phyloP scores from a whole-genome alignment of 2,888 invertebrate species.

The Nymphalis c-album region DNA sequence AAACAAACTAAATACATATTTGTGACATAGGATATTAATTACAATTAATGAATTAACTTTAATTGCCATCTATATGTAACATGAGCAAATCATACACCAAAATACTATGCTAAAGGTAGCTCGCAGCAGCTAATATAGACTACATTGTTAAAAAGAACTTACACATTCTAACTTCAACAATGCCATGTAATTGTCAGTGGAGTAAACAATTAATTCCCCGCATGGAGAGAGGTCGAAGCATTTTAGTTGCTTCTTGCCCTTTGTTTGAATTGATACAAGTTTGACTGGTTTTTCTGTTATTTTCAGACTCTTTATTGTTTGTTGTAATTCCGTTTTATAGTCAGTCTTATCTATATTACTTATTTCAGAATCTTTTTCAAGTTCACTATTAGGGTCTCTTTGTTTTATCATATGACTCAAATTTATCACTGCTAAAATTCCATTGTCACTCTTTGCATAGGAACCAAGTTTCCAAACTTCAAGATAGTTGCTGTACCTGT shows the following conservation, averaged over 20 bases:
- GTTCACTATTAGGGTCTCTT: conserved; percentile 43
- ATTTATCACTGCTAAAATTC: conserved; percentile 61
- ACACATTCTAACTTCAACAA: conserved; percentile 85
- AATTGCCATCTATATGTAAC: too few relatives aligned
- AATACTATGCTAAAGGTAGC: too few relatives aligned
- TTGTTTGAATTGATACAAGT: conserved; percentile 85
- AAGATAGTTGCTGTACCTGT: conserved; percentile 78
- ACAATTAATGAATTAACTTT: too few relatives aligned
- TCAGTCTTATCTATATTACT: conserved; percentile 17
- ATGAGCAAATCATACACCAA: too few relatives aligned
- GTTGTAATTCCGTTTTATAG: conserved; percentile 20
- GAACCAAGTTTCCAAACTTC: conserved; percentile 79
- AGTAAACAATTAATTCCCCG: conserved; percentile 88
- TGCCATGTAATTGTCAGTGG: conserved; percentile 84
- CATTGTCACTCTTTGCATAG: conserved; percentile 82
- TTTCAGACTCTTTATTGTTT: conserved; percentile 55
- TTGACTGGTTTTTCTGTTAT: conserved; percentile 83
- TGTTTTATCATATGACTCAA: conserved; percentile 42
- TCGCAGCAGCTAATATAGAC: neutral
- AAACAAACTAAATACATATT: too few relatives aligned
- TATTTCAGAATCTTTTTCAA: conserved; percentile 63
- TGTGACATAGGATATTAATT: too few relatives aligned
- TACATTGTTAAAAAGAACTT: conserved; percentile 19
- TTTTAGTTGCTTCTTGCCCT: conserved; percentile 84
- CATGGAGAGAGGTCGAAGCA: conserved; percentile 86